Base-by-base conservation (phyloP, 2,797 vertebrate genomes). In the Ctenosaura bakeri region DNA sequence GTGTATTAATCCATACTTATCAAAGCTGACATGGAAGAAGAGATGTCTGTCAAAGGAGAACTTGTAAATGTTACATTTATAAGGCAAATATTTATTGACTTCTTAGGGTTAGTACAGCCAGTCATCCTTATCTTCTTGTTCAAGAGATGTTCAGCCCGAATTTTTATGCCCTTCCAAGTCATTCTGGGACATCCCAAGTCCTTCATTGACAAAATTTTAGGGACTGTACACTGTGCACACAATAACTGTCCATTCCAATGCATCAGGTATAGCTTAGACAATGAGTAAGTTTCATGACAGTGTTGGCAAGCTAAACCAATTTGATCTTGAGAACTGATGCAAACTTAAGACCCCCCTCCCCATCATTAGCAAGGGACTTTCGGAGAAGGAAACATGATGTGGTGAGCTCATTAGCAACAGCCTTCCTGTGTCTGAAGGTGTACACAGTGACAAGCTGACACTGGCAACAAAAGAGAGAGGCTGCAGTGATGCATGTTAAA, bases 301-400 rank as follows among this genome's bases (percentile, higher is more conserved):
- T 94, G 94, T 92, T 94, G 87, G 92, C 94, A 90, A 92, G 12
- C 91, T 90, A 94, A 94, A 92, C 80, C 89, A 94, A 95, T 93
- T 92, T 92, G 88, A 93, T 94, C 90, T 84, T 87, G 88, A 93
- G 42, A 62, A 66, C 87, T 87, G 94, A 89, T 81, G 88, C 76
- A 83, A 91, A 87, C 42, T 93, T 87, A 73, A 46, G 22, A 32
- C 24, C 92, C 86, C 35, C 6, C 46, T 12, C 38, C 4, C 42
- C n/a, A 93, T 95, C 95, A 95, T 96, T 96, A 94, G 93, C 54
- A 38, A 87, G 83, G 93, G 95, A 91, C 69, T 94, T 93, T 91
- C 46, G 93, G 91, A 92, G 78, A 85, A 64, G 94, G 79, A 90
- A 91, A 91, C 83, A 93, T 0, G 86, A 89, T 85, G 87, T 89